Evolutionary conservation across 53 echinoderm and acorn worm genomes (phyloP).

Genomic region (Zoroaster sp.): DNA sequence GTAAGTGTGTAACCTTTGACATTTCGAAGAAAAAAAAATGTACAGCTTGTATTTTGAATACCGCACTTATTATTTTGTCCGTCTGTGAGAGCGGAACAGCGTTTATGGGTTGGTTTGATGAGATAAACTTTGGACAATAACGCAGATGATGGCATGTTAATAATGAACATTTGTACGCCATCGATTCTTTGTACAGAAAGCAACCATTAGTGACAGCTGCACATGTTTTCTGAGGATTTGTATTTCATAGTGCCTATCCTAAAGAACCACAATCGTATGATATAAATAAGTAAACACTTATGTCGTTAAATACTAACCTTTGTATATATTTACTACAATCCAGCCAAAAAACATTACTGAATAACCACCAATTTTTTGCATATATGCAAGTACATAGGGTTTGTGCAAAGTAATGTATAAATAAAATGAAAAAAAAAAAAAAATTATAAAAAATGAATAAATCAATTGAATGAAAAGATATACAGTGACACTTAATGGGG

Average conservation of each 20-base stretch:
- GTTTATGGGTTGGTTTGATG: not conserved
- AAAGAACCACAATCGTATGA: not conserved
- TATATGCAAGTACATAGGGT: conserved; percentile 50
- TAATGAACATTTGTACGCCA: not conserved
- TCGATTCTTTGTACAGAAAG: conserved; percentile 46
- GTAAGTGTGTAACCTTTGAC: conserved; percentile 20
- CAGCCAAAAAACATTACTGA: conserved; percentile 33
- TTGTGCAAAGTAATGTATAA: conserved; percentile 47
- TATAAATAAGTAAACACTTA: conserved; percentile 11
- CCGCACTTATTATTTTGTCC: conserved; percentile 58
- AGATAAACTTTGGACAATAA: not conserved
- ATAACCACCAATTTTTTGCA: conserved; percentile 53
- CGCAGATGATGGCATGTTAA: not conserved
- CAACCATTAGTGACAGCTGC: conserved; percentile 37
- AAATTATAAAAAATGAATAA: not conserved
- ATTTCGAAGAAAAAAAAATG: not conserved
- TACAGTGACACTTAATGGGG: not conserved
- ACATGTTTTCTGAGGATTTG: conserved; percentile 37
- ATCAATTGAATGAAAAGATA: not conserved
- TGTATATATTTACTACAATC: conserved; percentile 37
- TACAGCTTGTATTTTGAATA: conserved; percentile 84
- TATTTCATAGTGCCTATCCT: conserved; percentile 52
- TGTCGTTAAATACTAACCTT: not conserved
- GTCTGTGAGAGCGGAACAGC: conserved; percentile 23
- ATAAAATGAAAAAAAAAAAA: conserved; percentile 7